Conservation (phyloP, 2,888 invertebrate genomes). For the Sminthurinus aureus region DNA sequence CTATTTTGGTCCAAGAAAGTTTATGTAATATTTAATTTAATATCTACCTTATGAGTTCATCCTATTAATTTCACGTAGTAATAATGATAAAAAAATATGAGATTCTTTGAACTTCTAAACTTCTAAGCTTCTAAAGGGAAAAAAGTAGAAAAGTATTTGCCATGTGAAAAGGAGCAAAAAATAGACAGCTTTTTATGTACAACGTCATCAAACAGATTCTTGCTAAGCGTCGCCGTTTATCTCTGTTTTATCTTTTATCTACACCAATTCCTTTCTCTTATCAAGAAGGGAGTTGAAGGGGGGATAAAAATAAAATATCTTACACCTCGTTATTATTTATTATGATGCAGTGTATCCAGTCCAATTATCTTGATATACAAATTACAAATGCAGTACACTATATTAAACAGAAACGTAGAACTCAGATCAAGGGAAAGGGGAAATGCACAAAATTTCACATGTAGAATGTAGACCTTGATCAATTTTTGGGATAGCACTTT, state of each 20-base stretch:
- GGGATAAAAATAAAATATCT: constrained; percentile 14
- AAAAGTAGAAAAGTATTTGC: no score
- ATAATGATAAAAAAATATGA: not conserved
- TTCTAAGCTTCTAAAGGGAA: no score
- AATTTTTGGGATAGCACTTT: no score
- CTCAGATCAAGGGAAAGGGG: no score
- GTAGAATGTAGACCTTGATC: no score
- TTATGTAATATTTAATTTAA: not conserved
- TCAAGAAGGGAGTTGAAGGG: constrained; percentile 1
- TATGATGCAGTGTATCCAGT: not conserved
- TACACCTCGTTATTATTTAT: constrained; percentile 8
- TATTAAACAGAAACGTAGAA: no score
- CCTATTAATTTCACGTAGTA: not conserved
- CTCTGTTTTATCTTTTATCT: not conserved
- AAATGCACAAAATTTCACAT: no score
- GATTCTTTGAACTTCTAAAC: no score
- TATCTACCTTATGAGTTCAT: not conserved
- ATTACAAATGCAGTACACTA: no score
- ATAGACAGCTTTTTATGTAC: not conserved
- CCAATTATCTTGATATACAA: not conserved
- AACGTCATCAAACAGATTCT: no score
- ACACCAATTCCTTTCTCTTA: no score
- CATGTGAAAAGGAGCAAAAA: not conserved
- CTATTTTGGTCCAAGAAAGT: not conserved
- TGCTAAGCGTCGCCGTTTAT: not conserved